Base-by-base conservation (phyloP, 2,797 vertebrate species). In the Gallirallus australis region DNA sequence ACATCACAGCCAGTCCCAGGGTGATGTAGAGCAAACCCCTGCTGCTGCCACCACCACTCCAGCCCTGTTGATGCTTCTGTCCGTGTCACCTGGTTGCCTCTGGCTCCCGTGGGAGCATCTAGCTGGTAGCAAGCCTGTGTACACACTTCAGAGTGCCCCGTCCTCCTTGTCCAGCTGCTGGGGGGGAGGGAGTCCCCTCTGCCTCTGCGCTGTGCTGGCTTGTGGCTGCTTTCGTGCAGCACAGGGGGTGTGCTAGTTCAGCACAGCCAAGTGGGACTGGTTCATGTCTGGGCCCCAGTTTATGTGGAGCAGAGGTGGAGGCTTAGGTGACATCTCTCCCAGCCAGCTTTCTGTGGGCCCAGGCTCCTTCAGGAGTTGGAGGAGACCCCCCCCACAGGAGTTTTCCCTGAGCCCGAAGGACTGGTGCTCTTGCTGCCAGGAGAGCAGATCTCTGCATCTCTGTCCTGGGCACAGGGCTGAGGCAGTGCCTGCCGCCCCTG, bases 41-140 rank as follows among this genome's bases (percentile, higher is more conserved):
- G 15, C 12, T 31, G 1, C 40, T 17, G 6, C 59, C 50, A 33
- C 23, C 28, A 17, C 63, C 12, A 3, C 27, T 68, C 63, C 85
- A 40, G 40, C 61, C 86, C 66, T n/a, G 25, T 14, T 70, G 39
- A 42, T 75, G 15, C 54, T 79, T 59, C 68, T 79, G 17, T 42
- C 47, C 3, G 1, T 5, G 9, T 18, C 8, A 9, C 12, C 15
- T 1, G 0, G 8, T 56, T 88, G 39, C 33, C n/a, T 59, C 4
- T 8, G 45, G 33, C 8, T n/a, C 45, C 33, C 10, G 25, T 5
- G 23, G 37, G 39, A 68, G 27, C 12, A 4, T 60, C 70, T 37
- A 79, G 47, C 14, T 6, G 21, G 57, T 16, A 78, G 40, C 50
- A n/a, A 35, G 30, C 23, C 59, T 7, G 13, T 68, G 33, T 39